Percentiles rank a stretch among this genome's conserved stretches.
Evolutionary conservation across 2,797 vertebrate genomes (phyloP).

Genomic region (Acanthiza pusilla): DNA sequence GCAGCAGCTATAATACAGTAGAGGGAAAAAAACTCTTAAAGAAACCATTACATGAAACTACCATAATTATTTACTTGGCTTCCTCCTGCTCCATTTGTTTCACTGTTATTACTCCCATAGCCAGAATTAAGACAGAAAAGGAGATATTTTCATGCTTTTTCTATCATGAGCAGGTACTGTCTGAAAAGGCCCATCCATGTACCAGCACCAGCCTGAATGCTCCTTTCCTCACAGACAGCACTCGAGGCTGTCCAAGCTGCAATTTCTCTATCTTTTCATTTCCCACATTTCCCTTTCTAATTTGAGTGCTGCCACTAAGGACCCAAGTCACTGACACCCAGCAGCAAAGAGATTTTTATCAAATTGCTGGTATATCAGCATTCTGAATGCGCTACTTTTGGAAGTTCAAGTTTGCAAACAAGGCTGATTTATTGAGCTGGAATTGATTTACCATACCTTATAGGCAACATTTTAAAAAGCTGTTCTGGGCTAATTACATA

Average conservation of each 20-base stretch:
- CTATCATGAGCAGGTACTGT: not conserved
- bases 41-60: not conserved
- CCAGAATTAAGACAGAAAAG: not conserved
- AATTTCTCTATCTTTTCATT: not conserved
- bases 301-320: not conserved
- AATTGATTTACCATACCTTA: constrained; percentile 5
- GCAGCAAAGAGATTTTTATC: not conserved
- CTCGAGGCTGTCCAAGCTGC: not conserved
- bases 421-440: constrained; percentile 9
- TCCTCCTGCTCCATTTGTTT: not conserved
- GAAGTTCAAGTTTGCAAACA: not conserved
- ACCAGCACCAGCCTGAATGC: not conserved
- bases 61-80: not conserved
- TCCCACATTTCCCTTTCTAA: not conserved
- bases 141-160: not conserved
- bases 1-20: not conserved
- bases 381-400: not conserved
- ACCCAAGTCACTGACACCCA: not conserved
- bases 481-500: constrained; percentile 40
- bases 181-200: not conserved
- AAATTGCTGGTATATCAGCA: not conserved
- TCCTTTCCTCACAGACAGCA: not conserved
- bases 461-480: constrained; percentile 21
- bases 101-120: not conserved
- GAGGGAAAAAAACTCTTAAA: not conserved